Percentiles rank a stretch among this genome's conserved stretches.
phyloP scores from a whole-genome alignment of 2,797 vertebrate genomes.

The Knipowitschia caucasica region DNA sequence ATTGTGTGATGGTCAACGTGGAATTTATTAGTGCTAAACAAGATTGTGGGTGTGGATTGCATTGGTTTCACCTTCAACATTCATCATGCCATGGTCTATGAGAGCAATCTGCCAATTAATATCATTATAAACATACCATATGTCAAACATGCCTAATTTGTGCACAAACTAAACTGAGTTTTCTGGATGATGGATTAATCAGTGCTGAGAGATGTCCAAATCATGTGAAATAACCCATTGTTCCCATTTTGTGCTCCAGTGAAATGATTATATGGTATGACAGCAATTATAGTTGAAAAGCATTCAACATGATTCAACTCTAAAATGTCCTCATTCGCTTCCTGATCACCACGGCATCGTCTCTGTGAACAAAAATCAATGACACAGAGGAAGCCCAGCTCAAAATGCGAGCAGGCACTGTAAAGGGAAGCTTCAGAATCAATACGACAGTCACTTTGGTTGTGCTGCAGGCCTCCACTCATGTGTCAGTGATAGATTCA shows the following conservation, averaged over 20 bases:
- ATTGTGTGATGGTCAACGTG: too few relatives aligned
- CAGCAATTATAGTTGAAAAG: conserved; percentile 36
- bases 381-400: conserved; percentile 28
- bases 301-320: conserved; percentile 19
- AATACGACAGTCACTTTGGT: conserved; percentile 40
- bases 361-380: conserved; percentile 40
- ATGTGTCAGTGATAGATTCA: conserved; percentile 11
- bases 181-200: too few relatives aligned
- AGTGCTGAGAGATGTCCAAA: too few relatives aligned
- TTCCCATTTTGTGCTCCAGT: background rate
- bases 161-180: too few relatives aligned
- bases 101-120: too few relatives aligned
- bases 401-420: conserved; percentile 25
- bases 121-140: too few relatives aligned
- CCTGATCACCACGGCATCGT: conserved; percentile 20
- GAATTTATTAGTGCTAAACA: too few relatives aligned
- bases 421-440: conserved; percentile 41
- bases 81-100: too few relatives aligned
- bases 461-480: conserved; percentile 9
- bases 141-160: too few relatives aligned
- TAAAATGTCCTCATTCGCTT: conserved; percentile 44
- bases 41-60: too few relatives aligned
- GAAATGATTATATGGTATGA: conserved; percentile 55
- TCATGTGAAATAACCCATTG: too few relatives aligned
- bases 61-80: too few relatives aligned